Base-by-base conservation (phyloP, 2,888 invertebrate genomes). In the Athripsodes cinereus region DNA sequence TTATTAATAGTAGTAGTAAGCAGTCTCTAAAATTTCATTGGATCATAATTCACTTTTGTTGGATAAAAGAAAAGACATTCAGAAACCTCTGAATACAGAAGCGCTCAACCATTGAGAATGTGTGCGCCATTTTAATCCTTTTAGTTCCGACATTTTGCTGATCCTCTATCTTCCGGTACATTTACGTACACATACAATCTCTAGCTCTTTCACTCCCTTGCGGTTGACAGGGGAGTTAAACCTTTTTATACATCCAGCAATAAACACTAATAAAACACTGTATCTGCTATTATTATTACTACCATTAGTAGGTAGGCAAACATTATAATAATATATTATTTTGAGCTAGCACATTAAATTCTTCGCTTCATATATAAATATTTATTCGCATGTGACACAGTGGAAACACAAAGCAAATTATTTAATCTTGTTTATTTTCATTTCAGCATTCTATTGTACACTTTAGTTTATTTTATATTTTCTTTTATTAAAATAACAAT, bases 141-240 rank as follows among this genome's bases (percentile, higher is more conserved):
- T 40, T 40, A 40, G 40, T 40, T 40, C 40, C 40, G 16, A 40
- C 40, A 40, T 40, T 40, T 40, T 40, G 40, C 40, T 40, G 40
- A 40, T 40, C 40, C 16, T 40, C 40, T 16, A 40, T 40, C 40
- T 40, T 40, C 40, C 40, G 40, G 40, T 40, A 40, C 40, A 40
- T 40, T 40, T 40, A 40, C 40, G 13, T 13, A 40, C 5, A 16
- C 13, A n/a, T 13, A 40, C 5, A 8, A 40, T 40, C 40, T 40
- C 31, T 31, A 11, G 31, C 8, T 31, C 31, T 31, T 31, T 11
- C 40, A 13, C 16, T 40, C 40, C 40, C 16, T 40, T 40, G 40
- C 40, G 40, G 40, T 40, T 40, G 40, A 40, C 40, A 40, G 40
- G n/a, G 40, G 40, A 8, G 13, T 13, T 40, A 40, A 40, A 40